Conservation (phyloP, 2,888 invertebrate genomes). For the Blastobasis adustella region DNA sequence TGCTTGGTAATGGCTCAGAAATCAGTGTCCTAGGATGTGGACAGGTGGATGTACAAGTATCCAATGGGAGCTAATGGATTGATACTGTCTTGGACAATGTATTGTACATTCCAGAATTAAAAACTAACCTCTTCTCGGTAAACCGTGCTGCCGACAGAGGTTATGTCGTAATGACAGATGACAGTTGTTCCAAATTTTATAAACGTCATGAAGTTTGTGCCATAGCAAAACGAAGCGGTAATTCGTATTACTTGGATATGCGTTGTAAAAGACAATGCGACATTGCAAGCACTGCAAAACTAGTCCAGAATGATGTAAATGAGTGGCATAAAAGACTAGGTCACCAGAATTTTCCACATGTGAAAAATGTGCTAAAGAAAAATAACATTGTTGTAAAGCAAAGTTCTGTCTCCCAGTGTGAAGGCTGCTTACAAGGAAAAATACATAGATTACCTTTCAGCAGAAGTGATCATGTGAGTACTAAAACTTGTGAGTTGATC, state of each 20-base stretch:
- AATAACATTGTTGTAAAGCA: conserved; percentile 8
- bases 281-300: neutral
- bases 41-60: conserved; percentile 17
- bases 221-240: conserved; percentile 1
- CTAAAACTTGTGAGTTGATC: conserved; percentile 10
- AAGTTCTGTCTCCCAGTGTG: neutral
- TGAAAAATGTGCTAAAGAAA: conserved; percentile 6
- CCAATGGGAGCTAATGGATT: conserved; percentile 10
- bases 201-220: neutral
- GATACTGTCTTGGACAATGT: conserved; percentile 10
- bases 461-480: conserved; percentile 1
- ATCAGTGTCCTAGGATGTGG: conserved; percentile 16
- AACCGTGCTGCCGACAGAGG: conserved; percentile 7
- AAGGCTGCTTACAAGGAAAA: conserved; percentile 14
- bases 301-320: neutral
- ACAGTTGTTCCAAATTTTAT: conserved; percentile 3
- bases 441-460: conserved; percentile 11
- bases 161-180: conserved; percentile 4
- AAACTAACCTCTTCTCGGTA: conserved; percentile 11
- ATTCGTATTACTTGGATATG: conserved; percentile 3
- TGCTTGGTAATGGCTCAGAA: conserved; percentile 12
- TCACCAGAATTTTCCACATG: conserved; percentile 9
- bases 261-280: neutral
- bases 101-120: conserved; percentile 9
- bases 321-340: conserved; percentile 14